Conservation (phyloP, 2,888 invertebrate genomes). For the Tetragnatha montana region DNA sequence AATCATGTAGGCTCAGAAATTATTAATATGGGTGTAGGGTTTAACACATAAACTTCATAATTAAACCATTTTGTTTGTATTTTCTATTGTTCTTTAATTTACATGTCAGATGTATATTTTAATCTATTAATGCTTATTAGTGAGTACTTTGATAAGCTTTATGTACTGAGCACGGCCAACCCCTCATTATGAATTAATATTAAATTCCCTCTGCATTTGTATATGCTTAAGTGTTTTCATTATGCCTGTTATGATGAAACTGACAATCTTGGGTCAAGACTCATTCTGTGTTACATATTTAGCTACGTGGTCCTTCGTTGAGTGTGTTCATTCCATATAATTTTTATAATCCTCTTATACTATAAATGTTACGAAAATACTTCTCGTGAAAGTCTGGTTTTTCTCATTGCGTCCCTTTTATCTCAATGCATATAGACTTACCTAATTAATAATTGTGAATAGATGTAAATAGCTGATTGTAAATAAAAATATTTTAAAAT, state of each 20-base stretch:
- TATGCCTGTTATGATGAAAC: not conserved
- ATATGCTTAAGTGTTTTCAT: not conserved
- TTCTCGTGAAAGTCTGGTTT: not conserved
- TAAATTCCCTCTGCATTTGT: not conserved
- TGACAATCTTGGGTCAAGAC: conserved; percentile 19
- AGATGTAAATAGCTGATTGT: conserved; percentile 43
- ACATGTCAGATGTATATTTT: too few relatives aligned
- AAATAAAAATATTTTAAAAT: conserved; percentile 47
- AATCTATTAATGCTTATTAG: too few relatives aligned
- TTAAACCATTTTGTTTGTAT: too few relatives aligned
- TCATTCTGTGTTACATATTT: not conserved
- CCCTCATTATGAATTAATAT: too few relatives aligned
- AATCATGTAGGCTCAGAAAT: too few relatives aligned
- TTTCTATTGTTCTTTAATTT: too few relatives aligned
- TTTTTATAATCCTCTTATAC: not conserved
- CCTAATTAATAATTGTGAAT: conserved; percentile 7
- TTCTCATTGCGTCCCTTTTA: not conserved
- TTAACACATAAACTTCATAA: too few relatives aligned
- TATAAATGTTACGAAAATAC: not conserved
- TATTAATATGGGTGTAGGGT: too few relatives aligned
- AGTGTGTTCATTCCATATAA: not conserved
- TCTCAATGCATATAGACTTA: not conserved
- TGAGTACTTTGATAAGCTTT: not conserved
- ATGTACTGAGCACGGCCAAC: not conserved
- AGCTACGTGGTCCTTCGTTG: not conserved